phyloP scores from a whole-genome alignment of 1,140 invertebrate species.

The Venturia canescens region DNA sequence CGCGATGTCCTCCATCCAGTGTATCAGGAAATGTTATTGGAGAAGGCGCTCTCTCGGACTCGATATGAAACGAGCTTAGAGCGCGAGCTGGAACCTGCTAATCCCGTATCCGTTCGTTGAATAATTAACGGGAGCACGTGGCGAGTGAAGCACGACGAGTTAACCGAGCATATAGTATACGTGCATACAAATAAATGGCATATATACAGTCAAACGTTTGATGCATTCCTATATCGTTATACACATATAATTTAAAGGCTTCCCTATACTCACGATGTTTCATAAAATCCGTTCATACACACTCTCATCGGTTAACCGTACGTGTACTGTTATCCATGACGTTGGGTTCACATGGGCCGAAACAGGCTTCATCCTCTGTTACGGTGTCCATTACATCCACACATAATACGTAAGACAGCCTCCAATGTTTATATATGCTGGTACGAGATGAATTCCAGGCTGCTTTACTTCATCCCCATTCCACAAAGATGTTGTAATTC shows the following conservation, averaged over 20 bases:
- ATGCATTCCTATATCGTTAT: not conserved
- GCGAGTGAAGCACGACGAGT: constrained; percentile 20
- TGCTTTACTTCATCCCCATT: not conserved
- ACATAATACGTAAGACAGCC: not conserved
- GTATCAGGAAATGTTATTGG: constrained; percentile 20
- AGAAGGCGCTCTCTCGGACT: not conserved
- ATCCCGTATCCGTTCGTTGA: constrained; percentile 24
- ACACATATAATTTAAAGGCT: constrained; percentile 13
- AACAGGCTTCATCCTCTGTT: not conserved
- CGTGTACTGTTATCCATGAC: not conserved
- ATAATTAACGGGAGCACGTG: constrained; percentile 28
- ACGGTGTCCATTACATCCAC: not conserved
- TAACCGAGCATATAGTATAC: constrained; percentile 18
- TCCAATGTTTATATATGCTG: not conserved
- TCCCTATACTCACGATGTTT: constrained; percentile 13
- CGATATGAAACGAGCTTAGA: constrained; percentile 17
- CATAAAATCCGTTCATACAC: constrained; percentile 21
- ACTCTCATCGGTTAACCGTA: constrained; percentile 1
- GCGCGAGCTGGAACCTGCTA: constrained; percentile 11
- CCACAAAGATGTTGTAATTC: not conserved
- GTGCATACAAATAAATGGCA: constrained; percentile 1
- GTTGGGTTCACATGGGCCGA: not conserved
- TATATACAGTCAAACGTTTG: not conserved
- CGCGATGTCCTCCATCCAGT: not conserved
- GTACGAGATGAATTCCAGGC: not conserved